These are phyloP conservation scores for Branchipolynoe longqiensis DNA, from an alignment of 2,888 invertebrate species.

Conservation along the genomic window DNA sequence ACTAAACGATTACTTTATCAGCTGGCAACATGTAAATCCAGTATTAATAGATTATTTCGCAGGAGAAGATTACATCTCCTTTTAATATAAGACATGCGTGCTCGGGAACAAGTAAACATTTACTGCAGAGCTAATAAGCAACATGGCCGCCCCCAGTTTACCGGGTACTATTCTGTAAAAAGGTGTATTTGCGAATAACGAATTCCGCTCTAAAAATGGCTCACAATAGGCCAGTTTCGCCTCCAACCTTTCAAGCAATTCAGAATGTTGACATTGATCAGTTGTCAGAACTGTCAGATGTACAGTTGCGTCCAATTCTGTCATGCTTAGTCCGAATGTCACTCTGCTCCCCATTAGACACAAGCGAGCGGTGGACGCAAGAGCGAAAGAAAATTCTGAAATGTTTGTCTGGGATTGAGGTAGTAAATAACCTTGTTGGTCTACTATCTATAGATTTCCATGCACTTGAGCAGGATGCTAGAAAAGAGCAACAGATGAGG, in stretches of 20 bases:
- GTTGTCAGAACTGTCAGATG: constrained; percentile 87
- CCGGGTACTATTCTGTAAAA: background rate
- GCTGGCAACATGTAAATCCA: too few relatives aligned
- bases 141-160: constrained; percentile 35
- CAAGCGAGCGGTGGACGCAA: constrained; percentile 90
- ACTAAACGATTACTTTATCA: too few relatives aligned
- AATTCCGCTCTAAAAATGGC: constrained; percentile 55
- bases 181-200: background rate
- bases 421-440: constrained; percentile 96
- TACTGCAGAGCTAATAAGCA: constrained; percentile 12
- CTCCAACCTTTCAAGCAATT: constrained; percentile 77
- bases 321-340: constrained; percentile 96
- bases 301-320: constrained; percentile 93
- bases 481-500: constrained; percentile 94
- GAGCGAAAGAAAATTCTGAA: constrained; percentile 93
- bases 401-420: constrained; percentile 94
- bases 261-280: constrained; percentile 84
- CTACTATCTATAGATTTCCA: constrained; percentile 96
- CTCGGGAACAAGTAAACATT: background rate
- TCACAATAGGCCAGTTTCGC: constrained; percentile 68
- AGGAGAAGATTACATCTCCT: too few relatives aligned
- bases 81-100: background rate
- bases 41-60: too few relatives aligned
- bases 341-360: constrained; percentile 92
- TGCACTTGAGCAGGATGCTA: constrained; percentile 93